These are phyloP conservation scores for Pelobates fuscus DNA, from an alignment of 2,113 vertebrate species.

Conservation along the genomic window DNA sequence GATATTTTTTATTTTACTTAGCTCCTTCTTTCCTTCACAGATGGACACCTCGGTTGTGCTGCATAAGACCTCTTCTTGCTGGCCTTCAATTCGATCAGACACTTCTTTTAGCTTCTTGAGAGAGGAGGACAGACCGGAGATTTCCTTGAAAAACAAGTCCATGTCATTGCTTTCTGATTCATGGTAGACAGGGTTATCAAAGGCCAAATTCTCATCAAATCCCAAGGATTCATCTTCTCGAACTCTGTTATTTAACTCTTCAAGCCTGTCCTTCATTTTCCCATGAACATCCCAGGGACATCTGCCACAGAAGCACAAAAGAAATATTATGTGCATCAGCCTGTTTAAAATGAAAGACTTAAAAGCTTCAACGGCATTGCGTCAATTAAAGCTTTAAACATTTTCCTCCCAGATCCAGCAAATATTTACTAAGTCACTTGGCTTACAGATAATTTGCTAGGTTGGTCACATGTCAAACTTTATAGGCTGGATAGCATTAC, in stretches of 20 bases:
- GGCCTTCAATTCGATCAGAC: constrained; percentile 51
- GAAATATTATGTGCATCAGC: background rate
- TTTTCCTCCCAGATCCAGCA: constrained; percentile 50
- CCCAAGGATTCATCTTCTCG: constrained; percentile 44
- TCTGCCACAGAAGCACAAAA: background rate
- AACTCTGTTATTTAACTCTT: constrained; percentile 54
- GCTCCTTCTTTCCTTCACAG: constrained; percentile 49
- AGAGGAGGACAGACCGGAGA: constrained; percentile 53
- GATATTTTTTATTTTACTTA: constrained; percentile 44
- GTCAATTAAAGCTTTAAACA: constrained; percentile 48
- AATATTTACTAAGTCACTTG: constrained; percentile 58
- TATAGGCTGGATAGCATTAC: constrained; percentile 31
- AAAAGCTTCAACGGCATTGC: constrained; percentile 32
- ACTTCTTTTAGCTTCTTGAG: constrained; percentile 58
- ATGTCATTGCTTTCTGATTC: constrained; percentile 39
- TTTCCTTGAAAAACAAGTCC: constrained; percentile 57
- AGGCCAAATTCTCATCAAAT: constrained; percentile 26
- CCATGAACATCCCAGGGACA: background rate
- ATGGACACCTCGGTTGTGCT: constrained; percentile 57
- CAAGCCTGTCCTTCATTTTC: constrained; percentile 67
- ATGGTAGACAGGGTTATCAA: constrained; percentile 51
- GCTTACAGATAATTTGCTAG: constrained; percentile 37
- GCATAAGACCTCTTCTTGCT: constrained; percentile 62
- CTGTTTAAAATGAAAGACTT: constrained; percentile 6
- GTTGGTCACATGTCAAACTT: constrained; percentile 46